These are phyloP conservation scores for Drosophila histrio DNA, from an alignment of 2,888 invertebrate genomes.

Conservation along the genomic window DNA sequence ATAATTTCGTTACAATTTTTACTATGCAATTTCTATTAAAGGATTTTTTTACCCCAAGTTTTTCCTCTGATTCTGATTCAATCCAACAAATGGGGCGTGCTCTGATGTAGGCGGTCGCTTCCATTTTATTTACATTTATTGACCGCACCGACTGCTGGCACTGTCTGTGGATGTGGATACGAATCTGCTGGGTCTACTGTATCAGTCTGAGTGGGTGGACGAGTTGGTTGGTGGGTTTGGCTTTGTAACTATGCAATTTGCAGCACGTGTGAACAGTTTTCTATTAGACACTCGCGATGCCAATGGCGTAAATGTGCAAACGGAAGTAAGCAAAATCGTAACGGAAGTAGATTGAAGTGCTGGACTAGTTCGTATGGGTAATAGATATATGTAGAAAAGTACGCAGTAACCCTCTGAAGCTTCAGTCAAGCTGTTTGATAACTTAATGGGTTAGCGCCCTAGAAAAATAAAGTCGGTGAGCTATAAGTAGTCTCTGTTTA, in stretches of 20 bases:
- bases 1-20: slow-evolving; percentile 63
- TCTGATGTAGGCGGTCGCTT: slow-evolving; percentile 30
- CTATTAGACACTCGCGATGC: slow-evolving; percentile 54
- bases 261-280: slow-evolving; percentile 71
- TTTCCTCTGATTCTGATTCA: slow-evolving; percentile 9
- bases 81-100: slow-evolving; percentile 50
- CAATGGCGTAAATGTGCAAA: slow-evolving; percentile 55
- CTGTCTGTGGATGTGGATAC: slow-evolving; percentile 24
- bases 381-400: slow-evolving; percentile 31
- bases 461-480: background rate
- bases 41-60: background rate
- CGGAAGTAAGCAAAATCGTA: slow-evolving; percentile 50
- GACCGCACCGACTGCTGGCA: slow-evolving; percentile 45
- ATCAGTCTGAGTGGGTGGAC: background rate
- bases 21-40: slow-evolving; percentile 52
- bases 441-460: slow-evolving; percentile 20
- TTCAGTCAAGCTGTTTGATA: slow-evolving; percentile 18
- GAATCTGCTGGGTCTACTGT: background rate
- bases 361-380: slow-evolving; percentile 27
- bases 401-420: background rate
- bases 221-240: slow-evolving; percentile 4
- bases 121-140: slow-evolving; percentile 71
- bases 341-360: slow-evolving; percentile 56
- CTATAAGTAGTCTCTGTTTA: background rate
- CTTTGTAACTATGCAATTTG: slow-evolving; percentile 57